These are phyloP conservation scores for Toxotes chatareus DNA, from an alignment of 2,113 vertebrate species.

Conservation along the genomic window DNA sequence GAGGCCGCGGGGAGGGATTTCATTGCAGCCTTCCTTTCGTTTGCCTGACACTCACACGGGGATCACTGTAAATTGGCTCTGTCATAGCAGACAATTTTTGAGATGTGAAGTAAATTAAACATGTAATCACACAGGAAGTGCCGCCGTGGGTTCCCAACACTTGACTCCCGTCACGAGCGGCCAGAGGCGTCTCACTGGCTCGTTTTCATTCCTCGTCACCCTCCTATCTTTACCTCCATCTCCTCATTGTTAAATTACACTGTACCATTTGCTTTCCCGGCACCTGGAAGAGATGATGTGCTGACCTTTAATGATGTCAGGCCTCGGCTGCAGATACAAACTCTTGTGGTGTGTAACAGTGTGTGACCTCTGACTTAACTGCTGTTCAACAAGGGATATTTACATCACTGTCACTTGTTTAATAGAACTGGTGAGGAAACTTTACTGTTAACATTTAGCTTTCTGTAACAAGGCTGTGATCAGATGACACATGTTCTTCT, in stretches of 20 bases:
- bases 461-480: too few species aligned
- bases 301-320: slow-evolving; percentile 34
- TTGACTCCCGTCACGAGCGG: slow-evolving; percentile 42
- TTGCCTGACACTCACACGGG: slow-evolving; percentile 79
- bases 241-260: slow-evolving; percentile 58
- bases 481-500: not conserved
- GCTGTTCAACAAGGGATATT: slow-evolving; percentile 14
- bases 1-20: slow-evolving; percentile 65
- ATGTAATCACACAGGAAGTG: slow-evolving; percentile 81
- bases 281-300: slow-evolving; percentile 28
- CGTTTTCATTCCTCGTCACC: slow-evolving; percentile 52
- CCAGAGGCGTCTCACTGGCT: slow-evolving; percentile 58
- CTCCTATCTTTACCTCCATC: slow-evolving; percentile 50
- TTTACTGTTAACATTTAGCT: not conserved
- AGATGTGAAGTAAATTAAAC: slow-evolving; percentile 85
- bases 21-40: slow-evolving; percentile 63
- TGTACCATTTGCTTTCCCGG: slow-evolving; percentile 40
- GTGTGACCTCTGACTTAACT: not conserved
- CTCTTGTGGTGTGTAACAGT: slow-evolving; percentile 8
- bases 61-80: slow-evolving; percentile 84
- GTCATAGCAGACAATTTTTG: slow-evolving; percentile 80
- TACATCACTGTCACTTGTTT: slow-evolving; percentile 28
- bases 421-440: slow-evolving; percentile 9
- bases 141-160: slow-evolving; percentile 48
- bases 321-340: slow-evolving; percentile 10